Base-by-base conservation (phyloP, 2,797 vertebrate species). In the Channallabes apus region DNA sequence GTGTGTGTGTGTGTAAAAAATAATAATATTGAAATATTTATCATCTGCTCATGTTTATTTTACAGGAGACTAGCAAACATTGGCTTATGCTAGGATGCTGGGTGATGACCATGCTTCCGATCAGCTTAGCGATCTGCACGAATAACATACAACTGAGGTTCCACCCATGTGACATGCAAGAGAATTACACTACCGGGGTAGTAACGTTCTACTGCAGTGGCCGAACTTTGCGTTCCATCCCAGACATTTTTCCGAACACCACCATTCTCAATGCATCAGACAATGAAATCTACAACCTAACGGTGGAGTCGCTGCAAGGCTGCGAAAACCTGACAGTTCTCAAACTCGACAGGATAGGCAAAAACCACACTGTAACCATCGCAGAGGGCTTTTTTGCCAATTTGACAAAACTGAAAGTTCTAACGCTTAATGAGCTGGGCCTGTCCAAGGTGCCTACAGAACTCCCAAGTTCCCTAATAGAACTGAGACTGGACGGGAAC, bases 141-240 rank as follows among this genome's bases (percentile, higher is more conserved):
- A 11, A 0, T 0, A 11, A 95, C 94, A 94, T 96, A 93, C 91
- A 54, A 1, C 90, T 90, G 79, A 94, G 93, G 83, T 93, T 91
- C 76, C 94, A 97, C 84, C 97, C 96, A n/a, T 99, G 98, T 89
- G 93, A 97, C 51, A 95, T 98, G 80, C 86, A 8, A 2, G 4
- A 80, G 78, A 18, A 83, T 38, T 81, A 80, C 17, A 58, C 59
- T 0, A 62, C 82, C 0, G 67, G 87, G 68, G 84, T 59, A 0
- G 29, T 97, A 61, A 29, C 76, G 0, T 96, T 98, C 89, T 89
- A 98, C 89, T 99, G 98, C 80, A 92, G 84, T 0, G 86, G 92
- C 0, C 94, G 94, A 1, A 85, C 12, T 56, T 93, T 99, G 83
- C 17, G 2, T 0, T 0, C 76, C 3, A 86, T 99, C 1, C 97